These are phyloP conservation scores for Blastomussa wellsi DNA, from an alignment of 92 coral and sea anemone species.

Conservation along the genomic window DNA sequence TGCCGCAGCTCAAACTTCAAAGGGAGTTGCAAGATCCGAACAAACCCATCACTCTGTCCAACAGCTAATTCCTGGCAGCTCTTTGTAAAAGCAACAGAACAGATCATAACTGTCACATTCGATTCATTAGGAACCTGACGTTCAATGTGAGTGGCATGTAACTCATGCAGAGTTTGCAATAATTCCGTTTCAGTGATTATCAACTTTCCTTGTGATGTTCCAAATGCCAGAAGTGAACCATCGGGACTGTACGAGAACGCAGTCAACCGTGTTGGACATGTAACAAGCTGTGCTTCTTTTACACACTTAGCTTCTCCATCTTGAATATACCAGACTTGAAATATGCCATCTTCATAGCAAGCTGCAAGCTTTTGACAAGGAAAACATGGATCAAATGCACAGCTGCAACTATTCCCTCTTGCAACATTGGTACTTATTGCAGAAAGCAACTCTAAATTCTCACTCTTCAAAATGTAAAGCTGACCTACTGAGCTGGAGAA, in stretches of 20 bases:
- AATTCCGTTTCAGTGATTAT: slow-evolving; percentile 61
- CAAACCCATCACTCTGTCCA: slow-evolving; percentile 72
- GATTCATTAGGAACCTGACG: slow-evolving; percentile 13
- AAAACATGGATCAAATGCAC: slow-evolving; percentile 72
- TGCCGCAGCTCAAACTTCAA: slow-evolving; percentile 80
- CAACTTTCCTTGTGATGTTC: slow-evolving; percentile 67
- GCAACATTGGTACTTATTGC: slow-evolving; percentile 48
- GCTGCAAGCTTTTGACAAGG: slow-evolving; percentile 54
- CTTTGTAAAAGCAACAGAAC: slow-evolving; percentile 80
- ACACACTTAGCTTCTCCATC: slow-evolving; percentile 44
- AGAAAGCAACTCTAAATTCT: slow-evolving; percentile 58
- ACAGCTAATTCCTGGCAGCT: slow-evolving; percentile 86
- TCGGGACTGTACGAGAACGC: slow-evolving; percentile 72
- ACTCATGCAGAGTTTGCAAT: slow-evolving; percentile 45
- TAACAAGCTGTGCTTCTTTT: slow-evolving; percentile 44
- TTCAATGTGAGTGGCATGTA: slow-evolving; percentile 18
- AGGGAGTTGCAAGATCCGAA: slow-evolving; percentile 84
- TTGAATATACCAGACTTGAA: slow-evolving; percentile 62
- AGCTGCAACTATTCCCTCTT: slow-evolving; percentile 49
- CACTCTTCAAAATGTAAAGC: slow-evolving; percentile 61
- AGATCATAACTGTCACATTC: slow-evolving; percentile 19
- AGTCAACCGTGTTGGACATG: slow-evolving; percentile 41
- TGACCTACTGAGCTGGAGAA: slow-evolving; percentile 77
- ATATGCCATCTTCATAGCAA: slow-evolving; percentile 63
- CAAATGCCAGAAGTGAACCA: slow-evolving; percentile 75